These are phyloP conservation scores for Zelostemma sp. DNA, from an alignment of 1,140 invertebrate species.

Conservation along the genomic window DNA sequence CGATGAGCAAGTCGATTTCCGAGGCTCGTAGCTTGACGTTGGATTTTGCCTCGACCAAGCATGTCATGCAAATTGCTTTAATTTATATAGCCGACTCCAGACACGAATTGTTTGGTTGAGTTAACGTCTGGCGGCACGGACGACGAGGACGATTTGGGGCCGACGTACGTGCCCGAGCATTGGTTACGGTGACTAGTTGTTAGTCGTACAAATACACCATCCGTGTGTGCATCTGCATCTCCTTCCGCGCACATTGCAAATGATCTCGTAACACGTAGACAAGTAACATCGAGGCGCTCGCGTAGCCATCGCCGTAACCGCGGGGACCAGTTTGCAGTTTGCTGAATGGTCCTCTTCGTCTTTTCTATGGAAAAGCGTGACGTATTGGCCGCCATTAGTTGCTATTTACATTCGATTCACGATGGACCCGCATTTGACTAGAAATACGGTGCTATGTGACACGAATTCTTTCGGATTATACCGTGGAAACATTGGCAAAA, in stretches of 20 bases:
- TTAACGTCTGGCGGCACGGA: conserved; percentile 46
- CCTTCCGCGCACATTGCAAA: not conserved
- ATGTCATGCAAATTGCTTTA: conserved; percentile 62
- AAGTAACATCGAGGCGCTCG: not conserved
- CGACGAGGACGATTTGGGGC: conserved; percentile 30
- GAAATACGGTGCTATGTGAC: conserved; percentile 35
- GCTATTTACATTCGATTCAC: conserved; percentile 46
- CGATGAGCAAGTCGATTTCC: conserved; percentile 21
- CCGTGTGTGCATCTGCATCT: conserved; percentile 4
- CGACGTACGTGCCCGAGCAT: conserved; percentile 49
- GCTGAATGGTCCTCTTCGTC: too few species aligned
- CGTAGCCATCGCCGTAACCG: conserved; percentile 20
- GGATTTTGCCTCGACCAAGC: conserved; percentile 29
- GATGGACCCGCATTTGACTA: conserved; percentile 21
- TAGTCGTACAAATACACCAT: not conserved
- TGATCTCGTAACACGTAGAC: conserved; percentile 3
- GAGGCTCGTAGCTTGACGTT: conserved; percentile 18
- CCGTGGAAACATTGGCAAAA: conserved; percentile 37
- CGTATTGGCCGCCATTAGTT: conserved; percentile 47
- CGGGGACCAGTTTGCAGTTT: conserved; percentile 24
- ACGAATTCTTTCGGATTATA: conserved; percentile 40
- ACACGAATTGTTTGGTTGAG: conserved; percentile 55
- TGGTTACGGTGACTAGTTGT: conserved; percentile 18
- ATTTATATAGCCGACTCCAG: conserved; percentile 56
- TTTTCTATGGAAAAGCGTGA: conserved; percentile 34